Conservation (phyloP, 2,888 invertebrate genomes). For the Pammene aurita region DNA sequence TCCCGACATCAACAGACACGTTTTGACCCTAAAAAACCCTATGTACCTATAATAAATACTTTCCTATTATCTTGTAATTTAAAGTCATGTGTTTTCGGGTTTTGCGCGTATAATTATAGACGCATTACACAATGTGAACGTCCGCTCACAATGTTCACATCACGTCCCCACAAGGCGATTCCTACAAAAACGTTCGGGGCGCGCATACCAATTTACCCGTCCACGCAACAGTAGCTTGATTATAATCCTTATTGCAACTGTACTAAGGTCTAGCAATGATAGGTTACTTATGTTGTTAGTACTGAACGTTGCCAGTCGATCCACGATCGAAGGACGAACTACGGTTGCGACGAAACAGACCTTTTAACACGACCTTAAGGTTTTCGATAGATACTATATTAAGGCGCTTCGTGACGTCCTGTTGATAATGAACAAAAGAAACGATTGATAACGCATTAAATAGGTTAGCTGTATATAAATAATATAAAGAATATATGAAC, state of each 20-base stretch:
- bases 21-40: too few relatives aligned
- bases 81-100: background rate
- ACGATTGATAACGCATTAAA: conserved; percentile 1
- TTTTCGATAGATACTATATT: background rate
- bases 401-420: conserved; percentile 14
- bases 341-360: conserved; percentile 46
- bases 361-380: conserved; percentile 26
- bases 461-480: background rate
- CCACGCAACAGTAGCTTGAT: conserved; percentile 50
- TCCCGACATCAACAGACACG: too few relatives aligned
- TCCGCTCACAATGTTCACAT: conserved; percentile 55
- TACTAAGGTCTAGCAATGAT: background rate
- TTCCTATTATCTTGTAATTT: too few relatives aligned
- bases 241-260: background rate
- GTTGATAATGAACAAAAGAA: conserved; percentile 13
- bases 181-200: conserved; percentile 70
- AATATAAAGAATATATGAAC: background rate
- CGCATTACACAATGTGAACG: conserved; percentile 6
- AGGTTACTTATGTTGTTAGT: background rate
- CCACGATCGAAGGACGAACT: conserved; percentile 49
- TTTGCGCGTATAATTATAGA: background rate
- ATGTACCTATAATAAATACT: too few relatives aligned
- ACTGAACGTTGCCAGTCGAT: conserved; percentile 36
- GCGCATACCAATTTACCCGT: conserved; percentile 70
- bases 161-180: conserved; percentile 75